A percentile compares a stretch with the other conserved stretches of the same genome.
Evolutionary conservation across 1,140 invertebrate genomes (phyloP).

Genomic region (Dryas iulia): DNA sequence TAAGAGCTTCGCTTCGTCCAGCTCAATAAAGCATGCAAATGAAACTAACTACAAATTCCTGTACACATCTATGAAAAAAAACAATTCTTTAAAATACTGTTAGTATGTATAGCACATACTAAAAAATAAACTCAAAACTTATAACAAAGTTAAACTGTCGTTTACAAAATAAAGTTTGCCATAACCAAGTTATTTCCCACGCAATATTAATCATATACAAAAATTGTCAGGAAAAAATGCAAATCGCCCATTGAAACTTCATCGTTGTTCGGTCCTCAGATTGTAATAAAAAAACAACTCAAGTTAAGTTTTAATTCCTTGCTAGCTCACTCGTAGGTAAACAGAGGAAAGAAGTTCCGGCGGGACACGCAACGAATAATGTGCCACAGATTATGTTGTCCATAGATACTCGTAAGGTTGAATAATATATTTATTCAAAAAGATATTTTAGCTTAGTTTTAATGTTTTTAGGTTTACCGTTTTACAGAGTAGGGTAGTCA

Average conservation of each 20-base stretch:
- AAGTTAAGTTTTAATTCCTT: constrained; percentile 52
- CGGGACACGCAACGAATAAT: constrained; percentile 41
- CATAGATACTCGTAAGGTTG: constrained; percentile 12
- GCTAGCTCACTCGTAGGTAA: constrained; percentile 49
- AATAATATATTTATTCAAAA: too few relatives aligned
- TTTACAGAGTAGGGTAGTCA: too few relatives aligned
- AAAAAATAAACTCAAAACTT: too few relatives aligned
- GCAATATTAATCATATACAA: not conserved
- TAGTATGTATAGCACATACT: too few relatives aligned
- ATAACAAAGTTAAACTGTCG: not conserved
- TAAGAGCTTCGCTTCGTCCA: too few relatives aligned
- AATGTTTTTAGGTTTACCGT: too few relatives aligned
- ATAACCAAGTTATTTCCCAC: not conserved
- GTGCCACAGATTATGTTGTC: constrained; percentile 33
- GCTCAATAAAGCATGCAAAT: too few relatives aligned
- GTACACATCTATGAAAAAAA: too few relatives aligned
- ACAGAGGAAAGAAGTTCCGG: constrained; percentile 49
- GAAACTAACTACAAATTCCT: too few relatives aligned
- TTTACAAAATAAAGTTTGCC: not conserved
- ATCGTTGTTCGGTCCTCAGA: constrained; percentile 22
- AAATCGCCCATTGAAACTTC: constrained; percentile 31
- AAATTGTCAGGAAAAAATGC: constrained; percentile 28
- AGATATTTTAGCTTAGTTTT: too few relatives aligned
- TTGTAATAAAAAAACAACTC: constrained; percentile 53
- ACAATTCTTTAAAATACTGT: too few relatives aligned